Conservation (phyloP, 2,888 invertebrate species). For the Xestia xanthographa region DNA sequence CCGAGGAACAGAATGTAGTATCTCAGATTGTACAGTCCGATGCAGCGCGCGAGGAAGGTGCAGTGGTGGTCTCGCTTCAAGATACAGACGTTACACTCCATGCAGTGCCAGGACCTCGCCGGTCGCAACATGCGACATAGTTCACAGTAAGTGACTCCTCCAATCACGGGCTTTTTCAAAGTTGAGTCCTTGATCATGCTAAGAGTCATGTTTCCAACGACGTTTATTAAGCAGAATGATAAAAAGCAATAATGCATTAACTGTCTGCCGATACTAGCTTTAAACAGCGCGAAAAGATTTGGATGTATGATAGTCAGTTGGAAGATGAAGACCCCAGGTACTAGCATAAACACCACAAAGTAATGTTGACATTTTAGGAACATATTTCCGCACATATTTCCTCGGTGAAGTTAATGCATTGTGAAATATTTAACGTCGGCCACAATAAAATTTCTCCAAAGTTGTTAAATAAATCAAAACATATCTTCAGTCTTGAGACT, state of each 20-base stretch:
- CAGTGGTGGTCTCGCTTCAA: constrained; percentile 96
- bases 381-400: constrained; percentile 31
- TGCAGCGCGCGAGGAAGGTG: constrained; percentile 95
- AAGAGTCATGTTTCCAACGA: constrained; percentile 80
- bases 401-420: constrained; percentile 18
- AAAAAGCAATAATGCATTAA: constrained; percentile 71
- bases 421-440: neutral
- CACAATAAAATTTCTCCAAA: constrained; percentile 14
- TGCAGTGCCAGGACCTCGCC: constrained; percentile 96
- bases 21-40: constrained; percentile 95
- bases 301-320: constrained; percentile 78
- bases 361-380: constrained; percentile 70
- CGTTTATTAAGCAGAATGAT: constrained; percentile 77
- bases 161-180: constrained; percentile 57
- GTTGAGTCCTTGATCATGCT: constrained; percentile 75
- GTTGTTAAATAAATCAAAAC: constrained; percentile 10
- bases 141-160: constrained; percentile 91
- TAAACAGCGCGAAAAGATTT: constrained; percentile 66
- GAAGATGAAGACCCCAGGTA: constrained; percentile 77
- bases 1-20: constrained; percentile 94
- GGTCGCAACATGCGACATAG: constrained; percentile 93
- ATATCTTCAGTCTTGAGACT: constrained; percentile 29
- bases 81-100: constrained; percentile 94
- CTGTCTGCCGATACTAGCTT: constrained; percentile 69
- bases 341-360: constrained; percentile 70